Evolutionary conservation across 2,888 invertebrate species (phyloP).

Genomic region (Metellina segmentata): DNA sequence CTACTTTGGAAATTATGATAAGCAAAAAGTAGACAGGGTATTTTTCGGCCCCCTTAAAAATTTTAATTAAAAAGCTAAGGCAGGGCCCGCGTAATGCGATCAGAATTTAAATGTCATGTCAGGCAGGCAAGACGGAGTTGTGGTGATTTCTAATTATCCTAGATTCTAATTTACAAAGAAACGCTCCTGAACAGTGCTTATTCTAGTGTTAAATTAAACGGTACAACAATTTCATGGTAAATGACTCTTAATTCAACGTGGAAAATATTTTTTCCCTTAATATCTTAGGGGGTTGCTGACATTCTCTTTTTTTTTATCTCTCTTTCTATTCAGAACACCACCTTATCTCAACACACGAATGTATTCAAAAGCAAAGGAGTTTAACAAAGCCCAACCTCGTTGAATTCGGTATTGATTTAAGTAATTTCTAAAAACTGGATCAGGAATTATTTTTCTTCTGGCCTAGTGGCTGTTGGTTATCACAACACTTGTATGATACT

Average conservation of each 20-base stretch:
- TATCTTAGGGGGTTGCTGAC: slow-evolving; percentile 22
- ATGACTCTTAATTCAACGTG: slow-evolving; percentile 60
- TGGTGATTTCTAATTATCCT: slow-evolving; percentile 62
- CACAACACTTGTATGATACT: no score
- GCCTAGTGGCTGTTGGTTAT: no score
- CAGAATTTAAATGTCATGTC: slow-evolving; percentile 53
- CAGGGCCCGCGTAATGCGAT: slow-evolving; percentile 12
- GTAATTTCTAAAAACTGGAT: no score
- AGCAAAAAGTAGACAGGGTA: background rate
- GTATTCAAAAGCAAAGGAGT: background rate
- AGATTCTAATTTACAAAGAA: slow-evolving; percentile 51
- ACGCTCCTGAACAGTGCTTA: slow-evolving; percentile 52
- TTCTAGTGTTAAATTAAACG: slow-evolving; percentile 73
- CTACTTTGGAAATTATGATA: background rate
- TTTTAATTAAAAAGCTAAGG: background rate
- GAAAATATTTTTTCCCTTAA: slow-evolving; percentile 31
- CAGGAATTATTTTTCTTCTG: no score
- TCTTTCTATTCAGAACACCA: background rate
- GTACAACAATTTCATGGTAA: slow-evolving; percentile 70
- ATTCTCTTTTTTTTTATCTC: slow-evolving; percentile 6
- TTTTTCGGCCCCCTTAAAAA: background rate
- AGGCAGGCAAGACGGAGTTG: background rate
- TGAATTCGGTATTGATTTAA: no score
- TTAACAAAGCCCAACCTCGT: no score
- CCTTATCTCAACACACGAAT: background rate